phyloP scores from a whole-genome alignment of 1,140 invertebrate species.

The Ips nitidus region DNA sequence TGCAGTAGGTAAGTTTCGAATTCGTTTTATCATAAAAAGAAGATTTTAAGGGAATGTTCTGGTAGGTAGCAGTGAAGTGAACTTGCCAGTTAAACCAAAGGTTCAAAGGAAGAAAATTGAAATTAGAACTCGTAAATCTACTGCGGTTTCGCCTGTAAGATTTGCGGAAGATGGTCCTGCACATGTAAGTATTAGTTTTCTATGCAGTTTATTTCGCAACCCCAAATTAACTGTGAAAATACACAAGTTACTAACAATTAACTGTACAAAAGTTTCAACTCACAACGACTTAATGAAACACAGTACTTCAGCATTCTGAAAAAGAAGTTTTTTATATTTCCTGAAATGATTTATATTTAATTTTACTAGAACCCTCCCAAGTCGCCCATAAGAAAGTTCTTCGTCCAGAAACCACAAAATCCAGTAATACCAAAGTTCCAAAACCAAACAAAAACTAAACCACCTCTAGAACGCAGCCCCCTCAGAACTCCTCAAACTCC shows the following conservation, averaged over 20 bases:
- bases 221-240: background rate
- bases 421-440: no score
- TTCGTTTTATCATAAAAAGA: background rate
- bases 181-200: constrained; percentile 7
- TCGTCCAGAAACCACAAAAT: no score
- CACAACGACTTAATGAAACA: constrained; percentile 1
- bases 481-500: no score
- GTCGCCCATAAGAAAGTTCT: no score
- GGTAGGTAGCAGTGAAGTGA: constrained; percentile 4
- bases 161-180: background rate
- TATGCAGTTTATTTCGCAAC: background rate
- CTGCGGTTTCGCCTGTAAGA: constrained; percentile 18
- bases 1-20: background rate
- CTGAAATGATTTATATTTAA: background rate
- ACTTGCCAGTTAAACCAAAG: background rate
- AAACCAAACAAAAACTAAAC: no score
- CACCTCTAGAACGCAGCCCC: no score
- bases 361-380: background rate
- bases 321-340: background rate
- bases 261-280: background rate
- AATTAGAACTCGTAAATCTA: constrained; percentile 4
- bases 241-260: background rate
- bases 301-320: background rate
- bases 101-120: background rate
- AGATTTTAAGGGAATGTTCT: background rate